phyloP scores from a whole-genome alignment of 2,797 vertebrate species.

The Tiaroga cobitis region DNA sequence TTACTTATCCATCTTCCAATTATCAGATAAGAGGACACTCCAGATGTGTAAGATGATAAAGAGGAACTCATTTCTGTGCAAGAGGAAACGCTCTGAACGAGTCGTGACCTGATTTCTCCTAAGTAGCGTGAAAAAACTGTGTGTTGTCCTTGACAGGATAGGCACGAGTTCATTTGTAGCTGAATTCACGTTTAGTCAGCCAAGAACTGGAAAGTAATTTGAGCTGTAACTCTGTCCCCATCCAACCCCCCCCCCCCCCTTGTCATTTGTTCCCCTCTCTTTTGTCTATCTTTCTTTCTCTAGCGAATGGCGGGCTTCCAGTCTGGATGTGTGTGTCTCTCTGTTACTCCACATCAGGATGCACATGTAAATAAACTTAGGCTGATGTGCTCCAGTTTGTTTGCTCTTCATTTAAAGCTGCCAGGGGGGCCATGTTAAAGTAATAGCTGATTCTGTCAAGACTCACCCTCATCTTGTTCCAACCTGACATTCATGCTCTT shows the following conservation, averaged over 20 bases:
- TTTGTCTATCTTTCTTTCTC: constrained; percentile 23
- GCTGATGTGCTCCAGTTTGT: constrained; percentile 57
- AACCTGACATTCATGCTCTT: background rate
- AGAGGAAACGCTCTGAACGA: constrained; percentile 20
- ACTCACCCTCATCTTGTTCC: background rate
- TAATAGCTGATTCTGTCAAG: constrained; percentile 44
- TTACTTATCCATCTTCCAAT: constrained; percentile 70
- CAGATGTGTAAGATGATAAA: constrained; percentile 67
- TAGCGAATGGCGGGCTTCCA: constrained; percentile 11
- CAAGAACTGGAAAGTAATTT: constrained; percentile 42
- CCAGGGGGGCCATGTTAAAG: constrained; percentile 66
- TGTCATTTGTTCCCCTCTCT: background rate
- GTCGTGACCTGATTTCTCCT: constrained; percentile 47
- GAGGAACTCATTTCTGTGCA: constrained; percentile 51
- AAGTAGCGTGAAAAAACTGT: constrained; percentile 50
- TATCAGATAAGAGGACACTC: constrained; percentile 55
- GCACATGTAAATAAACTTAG: constrained; percentile 63
- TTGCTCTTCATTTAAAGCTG: constrained; percentile 50
- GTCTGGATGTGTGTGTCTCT: constrained; percentile 33
- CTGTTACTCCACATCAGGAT: constrained; percentile 57
- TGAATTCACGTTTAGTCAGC: constrained; percentile 48
- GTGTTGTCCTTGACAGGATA: constrained; percentile 47
- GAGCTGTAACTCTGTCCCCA: background rate
- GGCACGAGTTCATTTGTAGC: constrained; percentile 26
- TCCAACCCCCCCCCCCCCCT: background rate